A percentile compares a stretch with the other conserved stretches of the same genome.
Conservation (phyloP, 1,140 invertebrate species). For the Stenopsyche tienmushanensis region DNA sequence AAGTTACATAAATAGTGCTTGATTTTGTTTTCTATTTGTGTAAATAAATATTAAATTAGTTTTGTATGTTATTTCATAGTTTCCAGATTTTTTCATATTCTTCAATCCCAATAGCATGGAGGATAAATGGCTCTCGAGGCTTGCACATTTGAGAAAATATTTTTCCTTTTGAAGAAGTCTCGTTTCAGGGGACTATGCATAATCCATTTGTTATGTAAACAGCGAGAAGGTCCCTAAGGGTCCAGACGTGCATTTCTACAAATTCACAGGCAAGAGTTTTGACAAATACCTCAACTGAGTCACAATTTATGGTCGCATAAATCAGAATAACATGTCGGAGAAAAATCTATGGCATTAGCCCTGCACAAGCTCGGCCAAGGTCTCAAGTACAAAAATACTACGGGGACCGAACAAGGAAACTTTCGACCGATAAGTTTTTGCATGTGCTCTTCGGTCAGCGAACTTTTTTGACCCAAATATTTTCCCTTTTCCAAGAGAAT, state of each 20-base stretch:
- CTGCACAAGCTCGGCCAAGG: no score
- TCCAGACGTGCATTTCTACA: conserved; percentile 27
- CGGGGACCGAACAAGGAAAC: no score
- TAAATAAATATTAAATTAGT: no score
- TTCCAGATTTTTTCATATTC: no score
- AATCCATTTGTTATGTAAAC: conserved; percentile 13
- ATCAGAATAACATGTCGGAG: conserved; percentile 38
- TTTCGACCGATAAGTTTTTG: no score
- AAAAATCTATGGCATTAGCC: conserved; percentile 31
- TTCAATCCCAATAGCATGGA: no score
- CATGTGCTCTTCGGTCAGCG: no score
- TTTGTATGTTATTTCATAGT: no score
- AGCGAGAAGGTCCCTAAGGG: not conserved
- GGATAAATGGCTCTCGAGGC: not conserved
- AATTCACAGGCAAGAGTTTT: conserved; percentile 30
- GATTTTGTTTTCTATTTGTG: not conserved
- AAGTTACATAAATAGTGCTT: no score
- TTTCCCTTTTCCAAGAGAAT: no score
- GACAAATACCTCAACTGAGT: conserved; percentile 36
- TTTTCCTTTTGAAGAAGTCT: not conserved
- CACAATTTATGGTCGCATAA: conserved; percentile 37
- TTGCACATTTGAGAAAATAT: not conserved
- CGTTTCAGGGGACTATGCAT: not conserved
- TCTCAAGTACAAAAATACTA: no score
- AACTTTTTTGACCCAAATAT: no score